phyloP scores from a whole-genome alignment of 2,113 vertebrate genomes.

The Sapajus apella region DNA sequence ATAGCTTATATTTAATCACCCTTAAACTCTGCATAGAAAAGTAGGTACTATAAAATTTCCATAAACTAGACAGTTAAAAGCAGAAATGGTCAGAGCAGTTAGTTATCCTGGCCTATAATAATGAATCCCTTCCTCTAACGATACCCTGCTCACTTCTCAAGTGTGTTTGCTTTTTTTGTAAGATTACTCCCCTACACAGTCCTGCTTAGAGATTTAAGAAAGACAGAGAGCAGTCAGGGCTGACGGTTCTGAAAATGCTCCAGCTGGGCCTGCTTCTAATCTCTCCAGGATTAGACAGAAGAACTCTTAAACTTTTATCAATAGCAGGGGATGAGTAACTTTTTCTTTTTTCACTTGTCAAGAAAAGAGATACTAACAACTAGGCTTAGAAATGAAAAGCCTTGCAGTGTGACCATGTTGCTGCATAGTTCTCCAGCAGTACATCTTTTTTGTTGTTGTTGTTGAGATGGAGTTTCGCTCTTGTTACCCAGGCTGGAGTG shows the following conservation, averaged over 20 bases:
- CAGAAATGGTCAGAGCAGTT: background rate
- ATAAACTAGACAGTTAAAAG: background rate
- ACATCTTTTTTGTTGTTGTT: too few species aligned
- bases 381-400: background rate
- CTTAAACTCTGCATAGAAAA: background rate
- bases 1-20: too few species aligned
- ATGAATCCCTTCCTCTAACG: background rate
- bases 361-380: background rate
- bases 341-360: background rate
- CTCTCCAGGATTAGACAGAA: background rate
- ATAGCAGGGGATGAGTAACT: background rate
- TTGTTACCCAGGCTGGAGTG: too few species aligned
- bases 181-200: background rate
- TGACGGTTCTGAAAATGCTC: background rate
- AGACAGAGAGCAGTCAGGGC: background rate
- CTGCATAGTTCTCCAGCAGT: too few species aligned
- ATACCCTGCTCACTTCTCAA: background rate
- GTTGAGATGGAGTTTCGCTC: too few species aligned
- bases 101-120: background rate
- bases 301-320: background rate
- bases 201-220: background rate
- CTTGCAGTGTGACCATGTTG: background rate
- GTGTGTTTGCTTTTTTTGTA: background rate
- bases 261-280: background rate
- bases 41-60: background rate